Base-by-base conservation (phyloP, 2,113 vertebrate species). In the Pelodiscus sinensis region DNA sequence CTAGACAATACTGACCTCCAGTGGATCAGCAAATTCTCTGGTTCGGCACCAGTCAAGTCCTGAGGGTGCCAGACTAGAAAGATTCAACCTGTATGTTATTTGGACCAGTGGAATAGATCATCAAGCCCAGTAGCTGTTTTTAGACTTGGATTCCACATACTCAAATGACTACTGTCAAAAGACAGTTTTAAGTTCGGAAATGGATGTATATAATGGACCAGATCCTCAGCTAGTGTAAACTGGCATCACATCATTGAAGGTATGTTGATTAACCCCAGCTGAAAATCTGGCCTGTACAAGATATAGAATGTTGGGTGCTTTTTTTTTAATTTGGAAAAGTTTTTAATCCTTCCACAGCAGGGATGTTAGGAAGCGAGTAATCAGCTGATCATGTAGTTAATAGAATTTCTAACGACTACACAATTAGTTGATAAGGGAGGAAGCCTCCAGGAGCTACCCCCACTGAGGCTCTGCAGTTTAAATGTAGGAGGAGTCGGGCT, bases 61-160 rank as follows among this genome's bases (percentile, higher is more conserved):
- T 44, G 44, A 44, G 44, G 44, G 44, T 44, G 44, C 44, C 7
- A 6, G 6, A 44, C 44, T 6, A 44, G 44, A 44, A 44, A 44
- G 44, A 44, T 44, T 44, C 44, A 44, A 44, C 44, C 44, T 44
- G 22, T 84, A n/a, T 55, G 93, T 5, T 58, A 85, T 73, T 79
- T 92, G 65, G 78, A 13, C 52, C 75, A 85, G 44, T 57, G 94
- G 95, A 77, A 90, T 5, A 87, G 87, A 79, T n/a, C 79, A 85
- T 86, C 51, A 94, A 94, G 60, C 9, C 11, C 79, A 51, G 50
- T 86, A 84, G 56, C 50, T 62, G 5, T 65, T 83, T 24, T 81
- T 44, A 54, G n/a, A 6, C 84, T 54, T 51, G 29, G n/a, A 50
- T 68, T 87, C 83, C 51, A 50, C 2, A 1, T 86, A 29, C n/a